Percentiles rank a stretch among this genome's conserved stretches.
These are phyloP conservation scores for Saccostrea cuccullata DNA, from an alignment of 1,140 invertebrate genomes.

Conservation along the genomic window DNA sequence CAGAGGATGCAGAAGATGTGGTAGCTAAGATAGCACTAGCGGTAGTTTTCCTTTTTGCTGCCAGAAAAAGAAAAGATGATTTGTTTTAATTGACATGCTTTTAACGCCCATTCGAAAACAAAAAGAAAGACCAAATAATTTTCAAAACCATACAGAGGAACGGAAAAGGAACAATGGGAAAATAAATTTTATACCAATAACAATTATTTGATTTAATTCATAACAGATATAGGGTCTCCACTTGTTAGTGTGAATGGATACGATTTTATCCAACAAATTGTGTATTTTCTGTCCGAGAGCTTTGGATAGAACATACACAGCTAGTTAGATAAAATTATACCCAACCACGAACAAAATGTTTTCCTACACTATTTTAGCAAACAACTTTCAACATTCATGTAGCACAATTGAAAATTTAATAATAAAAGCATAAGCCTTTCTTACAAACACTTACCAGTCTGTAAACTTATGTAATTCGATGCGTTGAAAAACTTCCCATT, in stretches of 20 bases:
- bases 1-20: background rate
- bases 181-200: background rate
- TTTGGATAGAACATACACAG: too few species aligned
- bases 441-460: background rate
- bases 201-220: too few species aligned
- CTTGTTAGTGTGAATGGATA: too few species aligned
- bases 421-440: too few species aligned
- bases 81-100: slow-evolving; percentile 4
- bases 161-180: background rate
- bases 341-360: too few species aligned
- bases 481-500: slow-evolving; percentile 11
- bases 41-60: slow-evolving; percentile 2
- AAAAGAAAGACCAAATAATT: background rate
- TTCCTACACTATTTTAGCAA: too few species aligned
- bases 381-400: background rate
- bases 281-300: too few species aligned
- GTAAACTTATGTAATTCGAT: background rate
- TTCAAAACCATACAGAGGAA: background rate
- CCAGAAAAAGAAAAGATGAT: slow-evolving; percentile 21
- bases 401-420: background rate
- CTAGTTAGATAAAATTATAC: too few species aligned
- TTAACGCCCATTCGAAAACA: background rate
- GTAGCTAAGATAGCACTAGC: background rate
- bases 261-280: too few species aligned
- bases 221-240: too few species aligned